Base-by-base conservation (phyloP, 2,113 vertebrate genomes). In the Megalops atlanticus region DNA sequence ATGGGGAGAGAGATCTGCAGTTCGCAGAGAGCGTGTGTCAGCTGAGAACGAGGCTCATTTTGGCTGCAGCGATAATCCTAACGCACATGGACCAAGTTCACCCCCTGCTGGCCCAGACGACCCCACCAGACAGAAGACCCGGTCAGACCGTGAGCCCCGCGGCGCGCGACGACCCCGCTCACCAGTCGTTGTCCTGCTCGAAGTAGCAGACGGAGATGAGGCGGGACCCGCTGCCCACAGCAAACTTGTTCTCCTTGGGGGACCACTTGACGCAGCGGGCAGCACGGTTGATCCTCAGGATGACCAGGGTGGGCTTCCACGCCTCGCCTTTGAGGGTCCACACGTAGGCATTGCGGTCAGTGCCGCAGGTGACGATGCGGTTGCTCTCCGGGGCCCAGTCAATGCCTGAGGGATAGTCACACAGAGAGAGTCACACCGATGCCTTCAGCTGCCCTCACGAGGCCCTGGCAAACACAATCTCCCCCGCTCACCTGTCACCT, bases 181-280 rank as follows among this genome's bases (percentile, higher is more conserved):
- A 99, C 98, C 98, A 99, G 92, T 99, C 98, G 0, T 99, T 99
- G 82, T 99, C 98, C 91, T 98, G 95, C 90, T 99, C 98, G 0
- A 99, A 99, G 91, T 99, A 99, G 90, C 98, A 99, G 92, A 99
- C 95, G 69, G 98, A 99, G 90, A 99, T 99, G 88, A 99, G 96
- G 0, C 98, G 92, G 4, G 98, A 99, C 69, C 98, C 96, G 0
- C 98, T 99, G 87, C 98, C 98, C 52, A 99, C 98, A 0, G 98
- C 98, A 0, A 99, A 99, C 88, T 99, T 99, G 91, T 99, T 98
- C 92, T 99, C 98, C 21, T 87, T 95, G 21, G 98, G 98, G 1
- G 97, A 97, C 98, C 98, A 99, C 86, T 94, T 96, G 71, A 99
- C 98, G 0, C 97, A 99, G 87, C 97, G 96, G 0, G 98, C 98